Conservation (phyloP, 2,113 vertebrate species). For the Eleginops maclovinus region DNA sequence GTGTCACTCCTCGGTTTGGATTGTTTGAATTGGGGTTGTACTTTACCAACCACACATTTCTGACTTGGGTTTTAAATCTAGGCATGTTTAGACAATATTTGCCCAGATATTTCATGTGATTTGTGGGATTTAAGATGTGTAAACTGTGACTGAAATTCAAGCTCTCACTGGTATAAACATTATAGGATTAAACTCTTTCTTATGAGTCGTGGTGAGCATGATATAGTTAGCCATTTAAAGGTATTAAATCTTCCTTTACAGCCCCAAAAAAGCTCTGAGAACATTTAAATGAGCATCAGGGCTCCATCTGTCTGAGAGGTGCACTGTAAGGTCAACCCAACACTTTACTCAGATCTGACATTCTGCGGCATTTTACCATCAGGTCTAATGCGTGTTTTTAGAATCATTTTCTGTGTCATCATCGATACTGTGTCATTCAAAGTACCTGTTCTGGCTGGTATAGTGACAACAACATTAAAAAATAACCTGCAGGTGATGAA, state of each 20-base stretch:
- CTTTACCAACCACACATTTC: too few relatives aligned
- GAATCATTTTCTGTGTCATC: background rate
- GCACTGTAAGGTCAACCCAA: background rate
- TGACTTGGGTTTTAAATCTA: too few relatives aligned
- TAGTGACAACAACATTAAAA: background rate
- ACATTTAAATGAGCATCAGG: background rate
- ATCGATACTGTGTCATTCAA: background rate
- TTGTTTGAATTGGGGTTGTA: too few relatives aligned
- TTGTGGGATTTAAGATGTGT: background rate
- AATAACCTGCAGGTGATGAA: background rate
- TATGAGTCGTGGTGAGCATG: background rate
- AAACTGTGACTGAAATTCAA: background rate
- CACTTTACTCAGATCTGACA: background rate
- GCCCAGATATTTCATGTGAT: background rate
- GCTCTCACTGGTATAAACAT: background rate
- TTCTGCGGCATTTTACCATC: background rate
- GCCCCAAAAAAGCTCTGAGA: background rate
- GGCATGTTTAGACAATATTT: too few relatives aligned
- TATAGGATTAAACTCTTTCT: background rate
- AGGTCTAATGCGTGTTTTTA: background rate
- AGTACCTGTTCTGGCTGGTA: background rate
- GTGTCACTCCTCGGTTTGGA: too few relatives aligned
- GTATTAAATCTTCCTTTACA: background rate
- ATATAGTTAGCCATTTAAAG: background rate
- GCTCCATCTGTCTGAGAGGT: background rate